Evolutionary conservation across 1,140 invertebrate genomes (phyloP), one percentile per base, ranked within the genome.

Genomic region (Lethocerus indicus): DNA sequence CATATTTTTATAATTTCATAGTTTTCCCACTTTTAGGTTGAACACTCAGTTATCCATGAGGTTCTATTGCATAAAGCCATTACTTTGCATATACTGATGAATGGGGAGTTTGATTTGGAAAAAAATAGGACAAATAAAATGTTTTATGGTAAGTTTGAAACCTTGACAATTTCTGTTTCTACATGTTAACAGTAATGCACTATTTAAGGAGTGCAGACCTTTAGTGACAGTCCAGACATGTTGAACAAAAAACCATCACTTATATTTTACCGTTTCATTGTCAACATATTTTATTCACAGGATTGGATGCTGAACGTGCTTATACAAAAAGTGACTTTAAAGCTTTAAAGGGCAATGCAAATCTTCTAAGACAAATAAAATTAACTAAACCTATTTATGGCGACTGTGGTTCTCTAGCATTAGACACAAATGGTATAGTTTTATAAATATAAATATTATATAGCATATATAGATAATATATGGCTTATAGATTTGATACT

Each of bases 61-160:
- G 75, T 79, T 46, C 62, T 89, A 47, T 67, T 83, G 39, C 83
- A 90, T 61, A 80, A 79, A 58, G 83, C 78, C 6, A 79, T 88
- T 47, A 81, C 73, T 1, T 64, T 93, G 1, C 88, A 92, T 60
- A 78, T 92, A 26, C 61, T 93, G 5, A 84, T 87, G 71, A 75
- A 86, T 54, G 76, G 76, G 4, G 80, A 85, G 49, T 87, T 88
- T 57, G 68, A 70, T 28, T 69, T 83, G 36, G 74, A 78, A 18
- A 83, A 83, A 59, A 71, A 72, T 46, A 71, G 74, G 36, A 67
- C 78, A 4, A 71, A 73, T 37, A 84, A 82, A 59, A 77, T 79
- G 55, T 74, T 87, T 51, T 86, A 79, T 55, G 85, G 86, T 67
- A 61, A 75, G 50, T 62, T 35, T 40, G n/a, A n/a, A n/a, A n/a